Base-by-base conservation (phyloP, 1,140 invertebrate species). In the Drosophila teissieri region DNA sequence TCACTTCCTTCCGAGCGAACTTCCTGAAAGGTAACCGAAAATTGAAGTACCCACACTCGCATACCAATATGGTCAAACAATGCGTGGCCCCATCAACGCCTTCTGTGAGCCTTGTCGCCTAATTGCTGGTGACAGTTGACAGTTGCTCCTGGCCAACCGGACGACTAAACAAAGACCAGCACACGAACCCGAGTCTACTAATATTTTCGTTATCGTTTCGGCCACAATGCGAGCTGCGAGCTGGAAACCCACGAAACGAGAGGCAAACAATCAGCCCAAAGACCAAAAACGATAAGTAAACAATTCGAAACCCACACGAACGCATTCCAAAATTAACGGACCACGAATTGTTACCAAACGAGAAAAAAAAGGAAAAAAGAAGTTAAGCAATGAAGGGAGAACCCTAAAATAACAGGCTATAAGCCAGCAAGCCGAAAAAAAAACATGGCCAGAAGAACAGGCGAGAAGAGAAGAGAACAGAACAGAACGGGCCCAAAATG, bases 121-220 rank as follows among this genome's bases (percentile, higher is more conserved):
- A 91, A 91, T 91, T 91, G 88, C 60, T 78, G 83, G 77, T 91
- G 88, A 91, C 88, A 91, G 67, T 70, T 54, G 67, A 45, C 67
- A 69, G 51, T 70, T 49, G 48, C 64, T 70, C 64, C 64, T 69
- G 55, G 8, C 40, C 63, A 49, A 55, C n/a, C 49, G 37, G 27
- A 24, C 37, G 22, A 52, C 46, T 70, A 69, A 70, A 70, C 49
- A 52, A 63, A 24, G 72, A 51, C 44, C 27, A 37, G 36, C 45
- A 65, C 55, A 57, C 52, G 44, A 57, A 70, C 27, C 60, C 69
- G 77, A 80, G 86, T 90, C 82, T 79, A 90, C 90, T 83, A 90
- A 90, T 90, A 83, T 90, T 90, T 83, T 90, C 73, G 70, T 90
- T 86, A 79, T 82, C 63, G 75, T 75, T 79, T 73, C 60, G 65